Evolutionary conservation across 1,140 invertebrate species (phyloP).

Genomic region (Caligus rogercresseyi): DNA sequence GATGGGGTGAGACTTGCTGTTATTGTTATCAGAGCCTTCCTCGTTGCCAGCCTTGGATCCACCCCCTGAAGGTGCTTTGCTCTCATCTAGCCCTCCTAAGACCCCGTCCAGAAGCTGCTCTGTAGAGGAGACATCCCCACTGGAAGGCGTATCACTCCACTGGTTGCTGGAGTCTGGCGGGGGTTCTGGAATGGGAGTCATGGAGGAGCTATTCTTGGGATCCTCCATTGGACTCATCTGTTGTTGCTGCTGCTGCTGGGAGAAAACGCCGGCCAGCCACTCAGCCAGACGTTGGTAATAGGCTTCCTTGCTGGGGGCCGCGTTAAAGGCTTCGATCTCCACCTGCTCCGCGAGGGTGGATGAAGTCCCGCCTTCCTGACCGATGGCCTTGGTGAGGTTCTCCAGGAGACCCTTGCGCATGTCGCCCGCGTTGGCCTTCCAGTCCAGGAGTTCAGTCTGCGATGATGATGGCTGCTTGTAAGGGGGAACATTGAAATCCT

Average conservation of each 20-base stretch:
- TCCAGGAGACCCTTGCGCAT: background rate
- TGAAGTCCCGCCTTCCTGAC: background rate
- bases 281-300: background rate
- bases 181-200: background rate
- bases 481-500: too few relatives aligned
- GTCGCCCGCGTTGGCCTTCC: background rate
- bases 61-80: too few relatives aligned
- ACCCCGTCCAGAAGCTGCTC: background rate
- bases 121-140: background rate
- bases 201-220: background rate
- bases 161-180: background rate
- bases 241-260: background rate
- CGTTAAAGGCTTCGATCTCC: background rate
- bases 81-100: background rate
- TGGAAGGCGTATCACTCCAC: background rate
- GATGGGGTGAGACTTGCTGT: background rate
- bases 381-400: background rate
- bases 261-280: background rate
- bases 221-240: too few relatives aligned
- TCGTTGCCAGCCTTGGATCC: background rate
- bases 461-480: background rate
- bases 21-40: background rate
- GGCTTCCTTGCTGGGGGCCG: background rate
- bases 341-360: background rate
- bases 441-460: background rate